These are phyloP conservation scores for Temnothorax nylanderi DNA, from an alignment of 1,140 invertebrate species.

Conservation along the genomic window DNA sequence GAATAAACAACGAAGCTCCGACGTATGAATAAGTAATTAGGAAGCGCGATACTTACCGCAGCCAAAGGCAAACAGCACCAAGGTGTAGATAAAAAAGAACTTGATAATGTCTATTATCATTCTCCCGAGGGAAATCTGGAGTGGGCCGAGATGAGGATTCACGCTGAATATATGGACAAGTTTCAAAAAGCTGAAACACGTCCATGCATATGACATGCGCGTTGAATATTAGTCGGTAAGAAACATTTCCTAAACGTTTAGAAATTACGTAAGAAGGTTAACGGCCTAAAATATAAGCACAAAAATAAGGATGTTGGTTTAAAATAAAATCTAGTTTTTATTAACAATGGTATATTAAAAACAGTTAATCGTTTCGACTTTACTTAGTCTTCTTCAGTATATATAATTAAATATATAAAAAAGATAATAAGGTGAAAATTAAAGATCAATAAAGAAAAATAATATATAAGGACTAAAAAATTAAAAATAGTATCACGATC, in stretches of 20 bases:
- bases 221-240: neutral
- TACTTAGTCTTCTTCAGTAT: too few species aligned
- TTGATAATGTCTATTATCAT: slow-evolving; percentile 98
- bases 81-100: slow-evolving; percentile 96
- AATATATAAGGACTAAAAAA: too few species aligned
- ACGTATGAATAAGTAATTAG: slow-evolving; percentile 36
- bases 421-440: too few species aligned
- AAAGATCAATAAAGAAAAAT: too few species aligned
- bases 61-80: slow-evolving; percentile 95
- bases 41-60: slow-evolving; percentile 88
- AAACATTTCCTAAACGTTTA: neutral
- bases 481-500: too few species aligned
- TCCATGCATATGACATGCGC: neutral
- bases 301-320: too few species aligned
- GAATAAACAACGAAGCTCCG: neutral
- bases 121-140: slow-evolving; percentile 94
- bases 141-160: slow-evolving; percentile 96
- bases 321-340: too few species aligned
- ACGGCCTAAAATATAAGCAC: too few species aligned
- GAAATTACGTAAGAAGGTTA: slow-evolving; percentile 75
- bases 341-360: too few species aligned
- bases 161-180: slow-evolving; percentile 98
- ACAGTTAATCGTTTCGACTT: too few species aligned
- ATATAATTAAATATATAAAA: too few species aligned
- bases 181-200: slow-evolving; percentile 91